Evolutionary conservation across 1,140 invertebrate species (phyloP), one percentile per base, ranked within the genome.

Genomic region (Antheraea pernyi): DNA sequence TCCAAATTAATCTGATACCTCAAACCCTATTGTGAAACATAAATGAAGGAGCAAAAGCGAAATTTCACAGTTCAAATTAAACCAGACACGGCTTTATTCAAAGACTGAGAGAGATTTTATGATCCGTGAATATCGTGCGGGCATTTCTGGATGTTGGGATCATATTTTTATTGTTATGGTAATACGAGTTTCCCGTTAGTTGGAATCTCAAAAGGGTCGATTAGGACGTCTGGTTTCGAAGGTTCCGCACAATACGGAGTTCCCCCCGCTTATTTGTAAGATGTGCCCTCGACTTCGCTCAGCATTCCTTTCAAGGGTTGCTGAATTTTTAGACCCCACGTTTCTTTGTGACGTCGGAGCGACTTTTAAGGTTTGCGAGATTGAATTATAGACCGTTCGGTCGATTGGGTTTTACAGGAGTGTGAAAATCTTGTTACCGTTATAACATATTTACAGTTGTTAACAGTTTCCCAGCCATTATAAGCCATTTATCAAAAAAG

Each of bases 141-240:
- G 86, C 90, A 91, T 92, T 92, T 91, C 90, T 90, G 88, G 88
- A 90, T 91, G 88, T 88, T 90, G 79, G 86, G 86, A 91, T 88
- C 86, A 85, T 85, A 88, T 91, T 92, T 91, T 92, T 92, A 92
- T 92, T 92, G 90, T 92, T 88, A 92, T 92, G 90, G 89, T 91
- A 92, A 92, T 92, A 83, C 75, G 87, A 86, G 85, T 90, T 91
- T 90, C 84, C 89, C 81, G 87, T 89, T 91, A 91, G 85, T 91
- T 88, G 84, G 87, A 84, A 88, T 91, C 88, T 91, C 89, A 86
- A 91, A 91, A 89, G 87, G 87, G 89, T 82, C 89, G 89, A 91
- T 91, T 91, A 91, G 87, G 80, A 88, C 85, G 87, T 88, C 89
- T 91, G 89, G 86, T 87, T 89, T 84, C 80, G 87, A 91, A 89